Evolutionary conservation across 2,888 invertebrate species (phyloP), one percentile per base, ranked within the genome.

Genomic region (Myopa tessellatipennis): DNA sequence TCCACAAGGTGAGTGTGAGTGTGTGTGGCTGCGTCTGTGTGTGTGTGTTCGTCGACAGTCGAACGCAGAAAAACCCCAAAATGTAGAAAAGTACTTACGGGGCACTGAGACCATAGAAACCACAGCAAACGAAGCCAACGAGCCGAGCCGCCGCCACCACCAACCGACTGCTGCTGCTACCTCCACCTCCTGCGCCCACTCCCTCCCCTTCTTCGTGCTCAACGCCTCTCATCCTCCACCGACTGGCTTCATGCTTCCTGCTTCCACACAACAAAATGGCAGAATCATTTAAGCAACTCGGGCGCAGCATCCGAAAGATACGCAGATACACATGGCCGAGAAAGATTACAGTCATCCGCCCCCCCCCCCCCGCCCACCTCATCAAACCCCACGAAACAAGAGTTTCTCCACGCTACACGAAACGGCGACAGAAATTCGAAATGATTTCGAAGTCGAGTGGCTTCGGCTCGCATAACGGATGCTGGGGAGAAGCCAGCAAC

Each of bases 81-180:
- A 50, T 50, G 58, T 45, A 65, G 76, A 71, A 79, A 65, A 71
- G 68, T 65, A 70, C 67, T 77, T 76, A 75, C 71, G 72, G 63
- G 40, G 69, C 61, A 52, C 55, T 18, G 63, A 71, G 63, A 50
- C 74, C 63, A 34, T 34, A 50, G 65, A 50, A 65, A 68, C 65
- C 73, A 67, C 82, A 79, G 70, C 70, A 76, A 79, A 74, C 73
- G 69, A 67, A 70, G 63, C 52, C 73, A 77, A 72, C 63, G 65
- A 61, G 34, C 50, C 45, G 73, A 26, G 26, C 63, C 26, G 38
- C 67, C 67, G 34, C 45, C 45, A 50, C 38, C 71, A n/a, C 60
- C 60, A n/a, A 38, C 58, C 60, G 36, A 38, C 63, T 76, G 76
- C 69, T 68, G 38, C 67, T 40, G 67, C 68, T 45, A 40, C 68